phyloP scores from a whole-genome alignment of 2,113 vertebrate species.

The Urocolius indicus region DNA sequence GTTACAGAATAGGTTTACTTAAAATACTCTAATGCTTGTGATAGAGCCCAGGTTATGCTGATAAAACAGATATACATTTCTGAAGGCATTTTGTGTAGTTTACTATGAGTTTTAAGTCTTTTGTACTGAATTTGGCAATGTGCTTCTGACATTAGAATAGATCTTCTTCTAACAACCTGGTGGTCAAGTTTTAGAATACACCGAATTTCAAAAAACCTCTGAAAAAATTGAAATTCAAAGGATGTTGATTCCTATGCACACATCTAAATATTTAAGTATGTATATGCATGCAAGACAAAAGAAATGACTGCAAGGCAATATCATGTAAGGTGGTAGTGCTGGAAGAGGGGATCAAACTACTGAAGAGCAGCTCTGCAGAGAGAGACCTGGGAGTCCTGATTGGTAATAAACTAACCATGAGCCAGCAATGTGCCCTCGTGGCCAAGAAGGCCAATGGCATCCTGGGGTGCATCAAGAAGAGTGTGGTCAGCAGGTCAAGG shows the following conservation, averaged over 20 bases:
- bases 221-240: not conserved
- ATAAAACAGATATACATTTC: not conserved
- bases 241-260: not conserved
- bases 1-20: not conserved
- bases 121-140: not conserved
- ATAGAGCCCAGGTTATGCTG: rapidly evolving
- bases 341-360: too few species aligned
- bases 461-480: too few species aligned
- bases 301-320: not conserved
- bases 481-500: too few species aligned
- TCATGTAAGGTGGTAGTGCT: not conserved
- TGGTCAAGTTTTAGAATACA: not conserved
- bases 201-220: not conserved
- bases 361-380: too few species aligned
- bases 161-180: rapidly evolving
- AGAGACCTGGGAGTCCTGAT: too few species aligned
- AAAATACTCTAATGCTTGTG: not conserved
- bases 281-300: not conserved
- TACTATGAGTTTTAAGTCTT: not conserved
- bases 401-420: too few species aligned
- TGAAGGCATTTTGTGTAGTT: not conserved
- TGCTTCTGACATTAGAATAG: not conserved
- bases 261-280: not conserved
- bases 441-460: too few species aligned
- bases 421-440: too few species aligned